Evolutionary conservation across 2,797 vertebrate species (phyloP), one percentile per base, ranked within the genome.

Genomic region (Lerista edwardsae): DNA sequence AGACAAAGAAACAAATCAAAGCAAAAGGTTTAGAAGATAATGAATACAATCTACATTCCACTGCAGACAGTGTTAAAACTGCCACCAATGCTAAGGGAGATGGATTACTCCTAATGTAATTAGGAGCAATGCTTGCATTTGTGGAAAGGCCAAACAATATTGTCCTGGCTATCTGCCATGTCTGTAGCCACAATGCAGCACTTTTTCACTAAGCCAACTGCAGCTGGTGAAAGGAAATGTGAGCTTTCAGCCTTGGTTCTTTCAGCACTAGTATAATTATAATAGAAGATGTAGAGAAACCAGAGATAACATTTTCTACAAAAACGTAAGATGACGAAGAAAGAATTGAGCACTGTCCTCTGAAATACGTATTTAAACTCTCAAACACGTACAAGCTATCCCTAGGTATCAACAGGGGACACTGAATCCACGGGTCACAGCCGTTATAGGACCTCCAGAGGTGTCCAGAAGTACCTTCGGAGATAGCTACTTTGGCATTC

Each of bases 1-100:
- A 75, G 41, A 75, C 77, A 85, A 75, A 75, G 59, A 72, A 27
- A 47, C 72, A 68, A 80, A 61, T 86, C 64, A 86, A 81, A 76
- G 47, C 44, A 39, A 39, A 44, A 61, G n/a, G 31, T 69, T 86
- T 80, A 23, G 74, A 41, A 83, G 74, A 69, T 76, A 75, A 84
- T 68, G 84, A 80, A 23, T 47, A 34, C 55, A 44, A 34, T 80
- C 55, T 75, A 47, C 36, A 69, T 81, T 81, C 55, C 65, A 74
- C 39, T 41, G 31, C 68, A 76, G 51, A 27, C 1, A 31, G 11
- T 69, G 74, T 44, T 71, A 21, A 80, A 86, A 8, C 55, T 86
- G 65, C 39, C 74, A 69, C 41, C 71, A 57, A 76, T 67, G 77
- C 34, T 65, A 67, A 80, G 47, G 36, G 71, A 75, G 84, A 80